phyloP scores from a whole-genome alignment of 2,113 vertebrate genomes.

The Zootoca vivipara region DNA sequence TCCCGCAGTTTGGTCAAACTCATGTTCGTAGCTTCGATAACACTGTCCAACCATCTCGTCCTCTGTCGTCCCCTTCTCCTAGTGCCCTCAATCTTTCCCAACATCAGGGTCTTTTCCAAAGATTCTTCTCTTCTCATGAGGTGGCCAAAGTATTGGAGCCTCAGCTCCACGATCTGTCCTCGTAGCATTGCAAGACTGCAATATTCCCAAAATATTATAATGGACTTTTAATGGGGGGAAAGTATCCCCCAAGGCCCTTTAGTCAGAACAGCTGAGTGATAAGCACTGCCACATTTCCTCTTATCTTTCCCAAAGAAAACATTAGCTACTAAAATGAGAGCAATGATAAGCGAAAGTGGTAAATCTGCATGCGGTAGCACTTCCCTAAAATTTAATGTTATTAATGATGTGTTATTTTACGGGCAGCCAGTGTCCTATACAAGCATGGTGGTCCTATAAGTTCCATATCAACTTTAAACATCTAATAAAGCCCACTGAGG shows the following conservation, averaged over 20 bases:
- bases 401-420: slow-evolving; percentile 1
- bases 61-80: no score
- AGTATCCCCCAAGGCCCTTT: background rate
- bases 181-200: background rate
- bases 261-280: background rate
- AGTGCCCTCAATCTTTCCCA: no score
- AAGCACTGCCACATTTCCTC: background rate
- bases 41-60: no score
- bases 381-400: background rate
- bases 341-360: background rate
- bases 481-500: background rate
- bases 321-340: background rate
- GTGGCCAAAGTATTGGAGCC: no score
- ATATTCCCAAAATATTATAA: background rate
- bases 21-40: no score
- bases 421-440: background rate
- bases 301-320: background rate
- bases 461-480: background rate
- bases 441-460: background rate
- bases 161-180: no score
- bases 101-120: no score
- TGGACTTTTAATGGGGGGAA: background rate
- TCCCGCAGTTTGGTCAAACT: no score
- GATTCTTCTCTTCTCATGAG: no score
- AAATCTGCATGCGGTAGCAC: background rate